phyloP scores from a whole-genome alignment of 1,140 invertebrate species.

The Drosophila takahashii region DNA sequence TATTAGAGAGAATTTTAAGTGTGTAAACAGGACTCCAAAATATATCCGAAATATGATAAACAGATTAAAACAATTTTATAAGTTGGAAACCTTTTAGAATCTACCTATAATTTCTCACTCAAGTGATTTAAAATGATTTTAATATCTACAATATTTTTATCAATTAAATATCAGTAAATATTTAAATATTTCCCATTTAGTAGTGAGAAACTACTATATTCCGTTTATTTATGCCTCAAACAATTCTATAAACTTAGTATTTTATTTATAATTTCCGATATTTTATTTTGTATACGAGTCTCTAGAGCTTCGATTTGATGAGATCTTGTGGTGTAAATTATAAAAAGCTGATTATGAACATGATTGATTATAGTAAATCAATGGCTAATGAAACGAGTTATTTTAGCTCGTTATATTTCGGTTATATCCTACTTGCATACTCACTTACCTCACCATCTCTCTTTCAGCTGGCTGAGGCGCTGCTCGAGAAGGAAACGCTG shows the following conservation, averaged over 20 bases:
- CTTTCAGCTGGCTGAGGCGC: slow-evolving; percentile 92
- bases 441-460: slow-evolving; percentile 64
- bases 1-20: no score
- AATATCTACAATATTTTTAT: no score
- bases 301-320: background rate
- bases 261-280: background rate
- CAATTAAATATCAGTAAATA: no score
- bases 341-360: background rate
- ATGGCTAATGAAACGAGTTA: background rate
- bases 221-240: background rate
- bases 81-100: no score
- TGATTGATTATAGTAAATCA: background rate
- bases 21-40: no score
- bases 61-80: no score
- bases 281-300: background rate
- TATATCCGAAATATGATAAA: no score
- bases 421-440: slow-evolving; percentile 7
- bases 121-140: no score
- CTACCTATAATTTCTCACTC: no score
- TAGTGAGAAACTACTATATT: no score
- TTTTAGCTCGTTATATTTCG: background rate
- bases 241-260: background rate
- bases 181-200: no score
- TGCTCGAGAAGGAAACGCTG: slow-evolving; percentile 95
- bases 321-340: background rate